Base-by-base conservation (phyloP, 1,140 invertebrate species). In the Sycobia sp. region DNA sequence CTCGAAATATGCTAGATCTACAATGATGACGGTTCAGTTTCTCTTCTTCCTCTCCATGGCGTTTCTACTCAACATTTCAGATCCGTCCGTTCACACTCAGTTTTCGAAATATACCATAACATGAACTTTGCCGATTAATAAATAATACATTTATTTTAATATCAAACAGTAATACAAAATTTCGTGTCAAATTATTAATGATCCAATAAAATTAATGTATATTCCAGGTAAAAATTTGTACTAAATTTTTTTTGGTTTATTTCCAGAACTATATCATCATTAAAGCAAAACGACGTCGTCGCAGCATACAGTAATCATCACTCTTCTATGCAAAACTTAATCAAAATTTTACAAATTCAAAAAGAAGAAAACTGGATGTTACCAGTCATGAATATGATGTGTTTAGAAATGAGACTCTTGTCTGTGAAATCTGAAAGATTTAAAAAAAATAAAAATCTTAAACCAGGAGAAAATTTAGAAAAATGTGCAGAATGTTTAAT, bases 341-440 rank as follows among this genome's bases (percentile, higher is more conserved):
- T 90, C 0, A 95, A 92, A 76, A 86, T 95, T 29, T 83, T 99
- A 51, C 92, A 95, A 79, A 80, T 86, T 14, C 89, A 94, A 68
- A 96, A 96, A 72, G 96, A 98, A 74, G 95, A 98, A 71, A 99
- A 98, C 78, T 99, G 96, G 96, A 90, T 90, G 72, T 75, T 98
- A 4, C 92, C 94, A 0, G 85, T 98, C 5, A 92, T 98, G 90
- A 93, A 94, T 74, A 86, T 87, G 2, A 86, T 96, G 18, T 95
- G 94, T 72, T 83, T 95, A 27, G 97, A 99, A 80, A 81, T 99
- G 2, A 81, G 96, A 67, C 82, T 93, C 47, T 82, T 98, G 67
- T 94, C 94, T 5, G 84, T 90, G 34, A 86, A 89, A 78, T 92
- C 90, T 36, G 93, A 96, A 75, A 86, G 81, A 67, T 67, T 71